phyloP scores from a whole-genome alignment of 1,140 invertebrate species.

The Bemisia tabaci region DNA sequence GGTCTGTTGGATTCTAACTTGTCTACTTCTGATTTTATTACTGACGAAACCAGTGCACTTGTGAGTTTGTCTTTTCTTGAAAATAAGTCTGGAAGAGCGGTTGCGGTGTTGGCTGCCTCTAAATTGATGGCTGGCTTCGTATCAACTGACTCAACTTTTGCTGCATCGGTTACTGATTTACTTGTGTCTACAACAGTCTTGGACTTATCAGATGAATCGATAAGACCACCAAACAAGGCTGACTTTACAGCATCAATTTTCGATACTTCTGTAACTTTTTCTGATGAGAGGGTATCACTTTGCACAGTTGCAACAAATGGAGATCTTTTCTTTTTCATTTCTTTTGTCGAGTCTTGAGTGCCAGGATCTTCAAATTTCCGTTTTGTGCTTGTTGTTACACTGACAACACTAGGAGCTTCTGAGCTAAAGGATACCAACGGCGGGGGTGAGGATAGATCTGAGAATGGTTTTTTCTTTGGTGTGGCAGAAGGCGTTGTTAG shows the following conservation, averaged over 20 bases:
- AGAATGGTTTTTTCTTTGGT: neutral
- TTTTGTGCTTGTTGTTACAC: neutral
- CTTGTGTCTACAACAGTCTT: neutral
- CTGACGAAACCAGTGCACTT: neutral
- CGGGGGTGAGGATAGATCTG: neutral
- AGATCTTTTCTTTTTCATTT: neutral
- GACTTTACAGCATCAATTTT: neutral
- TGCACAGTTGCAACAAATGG: neutral
- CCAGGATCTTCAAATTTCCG: neutral
- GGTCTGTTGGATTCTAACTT: no score
- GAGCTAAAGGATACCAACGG: neutral
- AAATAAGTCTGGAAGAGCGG: neutral
- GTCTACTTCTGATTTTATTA: neutral
- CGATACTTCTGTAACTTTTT: neutral
- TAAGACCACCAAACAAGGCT: neutral
- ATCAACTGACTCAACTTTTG: neutral
- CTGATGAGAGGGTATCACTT: neutral
- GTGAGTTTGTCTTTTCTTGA: neutral
- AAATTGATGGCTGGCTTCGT: neutral
- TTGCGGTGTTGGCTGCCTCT: no score
- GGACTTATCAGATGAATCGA: neutral
- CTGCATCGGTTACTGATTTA: neutral
- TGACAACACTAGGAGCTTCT: neutral
- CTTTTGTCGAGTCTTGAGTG: neutral
- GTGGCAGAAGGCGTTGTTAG: neutral